Conservation (phyloP, 2,888 invertebrate species). For the Adelphocoris suturalis region DNA sequence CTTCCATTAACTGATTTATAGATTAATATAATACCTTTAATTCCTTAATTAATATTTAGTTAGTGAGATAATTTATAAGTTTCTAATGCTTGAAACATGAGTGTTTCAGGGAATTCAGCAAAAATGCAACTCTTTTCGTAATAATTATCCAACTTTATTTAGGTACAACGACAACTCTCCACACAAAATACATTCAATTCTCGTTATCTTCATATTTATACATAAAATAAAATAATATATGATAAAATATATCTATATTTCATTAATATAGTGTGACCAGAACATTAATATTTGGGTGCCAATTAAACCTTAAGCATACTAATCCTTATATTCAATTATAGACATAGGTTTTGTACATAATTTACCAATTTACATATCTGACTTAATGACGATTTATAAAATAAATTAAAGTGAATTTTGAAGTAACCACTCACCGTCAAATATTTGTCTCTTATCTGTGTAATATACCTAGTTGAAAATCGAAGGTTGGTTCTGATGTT, state of each 20-base stretch:
- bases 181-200: neutral
- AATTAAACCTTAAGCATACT: neutral
- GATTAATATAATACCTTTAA: too few species aligned
- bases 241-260: neutral
- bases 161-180: neutral
- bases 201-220: neutral
- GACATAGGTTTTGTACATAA: conserved; percentile 35
- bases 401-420: neutral
- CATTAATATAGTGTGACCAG: conserved; percentile 35
- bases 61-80: too few species aligned
- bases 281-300: conserved; percentile 47
- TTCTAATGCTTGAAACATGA: too few species aligned
- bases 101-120: neutral
- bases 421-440: neutral
- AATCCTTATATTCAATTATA: conserved; percentile 1
- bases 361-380: neutral
- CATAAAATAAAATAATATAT: neutral
- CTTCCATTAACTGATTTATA: too few species aligned
- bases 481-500: too few species aligned
- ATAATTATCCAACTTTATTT: neutral
- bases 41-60: too few species aligned
- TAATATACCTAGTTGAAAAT: too few species aligned
- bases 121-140: neutral
- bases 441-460: too few species aligned
- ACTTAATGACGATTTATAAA: neutral